phyloP scores from a whole-genome alignment of 2,888 invertebrate genomes.

The Sialis fuliginosa region DNA sequence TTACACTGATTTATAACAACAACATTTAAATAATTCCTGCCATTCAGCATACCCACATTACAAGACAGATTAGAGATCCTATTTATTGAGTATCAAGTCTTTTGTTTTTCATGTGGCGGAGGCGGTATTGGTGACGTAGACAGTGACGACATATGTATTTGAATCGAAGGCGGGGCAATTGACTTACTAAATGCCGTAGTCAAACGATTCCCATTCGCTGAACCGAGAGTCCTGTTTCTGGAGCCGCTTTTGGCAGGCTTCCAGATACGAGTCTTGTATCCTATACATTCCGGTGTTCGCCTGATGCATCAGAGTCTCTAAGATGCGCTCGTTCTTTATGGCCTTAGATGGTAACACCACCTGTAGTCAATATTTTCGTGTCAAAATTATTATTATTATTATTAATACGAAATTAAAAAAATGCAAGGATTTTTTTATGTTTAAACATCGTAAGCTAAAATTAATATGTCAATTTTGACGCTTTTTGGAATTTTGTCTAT shows the following conservation, averaged over 20 bases:
- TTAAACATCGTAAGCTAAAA: background rate
- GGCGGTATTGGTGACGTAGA: background rate
- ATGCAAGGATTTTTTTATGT: too few relatives aligned
- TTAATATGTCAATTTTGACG: background rate
- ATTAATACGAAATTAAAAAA: too few relatives aligned
- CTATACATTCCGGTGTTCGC: conserved; percentile 86
- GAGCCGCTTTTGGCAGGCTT: conserved; percentile 71
- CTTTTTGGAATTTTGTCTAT: background rate
- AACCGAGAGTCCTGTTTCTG: conserved; percentile 78
- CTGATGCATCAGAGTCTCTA: conserved; percentile 85
- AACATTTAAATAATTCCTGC: too few relatives aligned
- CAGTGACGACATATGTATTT: background rate
- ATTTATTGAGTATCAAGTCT: background rate
- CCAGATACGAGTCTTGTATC: conserved; percentile 72
- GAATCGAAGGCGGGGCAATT: background rate
- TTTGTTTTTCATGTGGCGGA: background rate
- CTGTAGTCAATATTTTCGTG: conserved; percentile 21
- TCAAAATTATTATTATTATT: too few relatives aligned
- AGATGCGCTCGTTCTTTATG: conserved; percentile 77
- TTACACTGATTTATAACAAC: too few relatives aligned
- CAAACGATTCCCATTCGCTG: conserved; percentile 67
- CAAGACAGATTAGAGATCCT: too few relatives aligned
- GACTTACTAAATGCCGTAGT: conserved; percentile 30
- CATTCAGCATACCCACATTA: too few relatives aligned
- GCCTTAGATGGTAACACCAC: conserved; percentile 83